These are phyloP conservation scores for Antheraea yamamai DNA, from an alignment of 2,888 invertebrate species.

Conservation along the genomic window DNA sequence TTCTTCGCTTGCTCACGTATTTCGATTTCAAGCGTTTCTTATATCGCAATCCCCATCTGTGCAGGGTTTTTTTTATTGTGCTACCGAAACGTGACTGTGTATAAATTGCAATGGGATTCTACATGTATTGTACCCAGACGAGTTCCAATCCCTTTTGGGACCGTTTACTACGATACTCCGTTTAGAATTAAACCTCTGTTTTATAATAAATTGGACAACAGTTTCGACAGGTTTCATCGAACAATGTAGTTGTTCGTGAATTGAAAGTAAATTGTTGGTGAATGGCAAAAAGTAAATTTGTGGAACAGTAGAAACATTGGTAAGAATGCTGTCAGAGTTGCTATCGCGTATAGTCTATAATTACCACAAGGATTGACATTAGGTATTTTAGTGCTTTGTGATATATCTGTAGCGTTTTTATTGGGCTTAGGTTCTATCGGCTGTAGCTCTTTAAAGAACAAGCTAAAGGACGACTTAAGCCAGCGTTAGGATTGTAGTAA, in stretches of 20 bases:
- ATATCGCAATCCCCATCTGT: neutral
- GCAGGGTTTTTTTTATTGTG: neutral
- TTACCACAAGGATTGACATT: neutral
- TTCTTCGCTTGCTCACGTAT: neutral
- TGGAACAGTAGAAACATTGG: no score
- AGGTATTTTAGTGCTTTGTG: no score
- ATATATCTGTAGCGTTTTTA: no score
- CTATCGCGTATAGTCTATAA: neutral
- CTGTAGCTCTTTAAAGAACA: no score
- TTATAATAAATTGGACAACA: neutral
- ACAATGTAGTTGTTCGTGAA: neutral
- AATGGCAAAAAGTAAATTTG: neutral
- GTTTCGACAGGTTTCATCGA: neutral
- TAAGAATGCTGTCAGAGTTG: neutral
- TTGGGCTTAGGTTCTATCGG: no score
- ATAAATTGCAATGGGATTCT: conserved; percentile 6
- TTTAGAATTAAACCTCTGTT: neutral
- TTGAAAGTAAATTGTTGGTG: neutral
- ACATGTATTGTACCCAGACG: neutral
- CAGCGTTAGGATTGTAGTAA: no score
- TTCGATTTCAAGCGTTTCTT: neutral
- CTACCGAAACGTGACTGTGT: neutral
- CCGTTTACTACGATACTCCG: neutral
- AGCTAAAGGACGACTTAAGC: no score
- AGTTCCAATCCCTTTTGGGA: neutral